Conservation (phyloP, 2,797 vertebrate genomes). For the Falco berigora region DNA sequence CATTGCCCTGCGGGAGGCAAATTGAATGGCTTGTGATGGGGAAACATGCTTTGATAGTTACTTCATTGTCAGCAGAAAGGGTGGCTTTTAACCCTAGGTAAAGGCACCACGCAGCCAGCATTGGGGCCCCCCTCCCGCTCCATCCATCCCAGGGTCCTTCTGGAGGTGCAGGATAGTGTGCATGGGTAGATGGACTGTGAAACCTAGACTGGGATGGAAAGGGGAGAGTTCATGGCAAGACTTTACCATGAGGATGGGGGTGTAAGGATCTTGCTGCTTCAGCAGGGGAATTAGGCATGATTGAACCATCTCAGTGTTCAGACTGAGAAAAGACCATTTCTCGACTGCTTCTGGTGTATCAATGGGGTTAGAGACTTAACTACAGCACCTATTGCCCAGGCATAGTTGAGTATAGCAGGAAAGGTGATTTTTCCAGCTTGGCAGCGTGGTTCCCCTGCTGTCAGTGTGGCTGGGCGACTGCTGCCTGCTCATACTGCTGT, state of each 20-base stretch:
- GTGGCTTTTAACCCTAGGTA: neutral
- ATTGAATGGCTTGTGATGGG: neutral
- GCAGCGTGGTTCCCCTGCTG: neutral
- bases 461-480: neutral
- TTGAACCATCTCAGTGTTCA: neutral
- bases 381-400: neutral
- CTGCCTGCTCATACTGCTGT: neutral
- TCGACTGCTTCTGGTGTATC: neutral
- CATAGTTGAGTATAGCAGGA: neutral
- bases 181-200: rapidly evolving
- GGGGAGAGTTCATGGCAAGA: neutral
- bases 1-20: neutral
- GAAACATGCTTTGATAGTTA: neutral
- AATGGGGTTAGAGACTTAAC: neutral
- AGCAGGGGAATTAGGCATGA: neutral
- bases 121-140: neutral
- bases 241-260: rapidly evolving
- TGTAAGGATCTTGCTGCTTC: neutral
- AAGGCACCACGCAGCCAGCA: rapidly evolving
- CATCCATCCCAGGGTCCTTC: neutral
- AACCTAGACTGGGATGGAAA: neutral
- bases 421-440: neutral
- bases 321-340: neutral
- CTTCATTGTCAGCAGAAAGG: neutral
- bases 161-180: rapidly evolving